These are phyloP conservation scores for Nannoperca australis DNA, from an alignment of 2,797 vertebrate genomes.

Conservation along the genomic window DNA sequence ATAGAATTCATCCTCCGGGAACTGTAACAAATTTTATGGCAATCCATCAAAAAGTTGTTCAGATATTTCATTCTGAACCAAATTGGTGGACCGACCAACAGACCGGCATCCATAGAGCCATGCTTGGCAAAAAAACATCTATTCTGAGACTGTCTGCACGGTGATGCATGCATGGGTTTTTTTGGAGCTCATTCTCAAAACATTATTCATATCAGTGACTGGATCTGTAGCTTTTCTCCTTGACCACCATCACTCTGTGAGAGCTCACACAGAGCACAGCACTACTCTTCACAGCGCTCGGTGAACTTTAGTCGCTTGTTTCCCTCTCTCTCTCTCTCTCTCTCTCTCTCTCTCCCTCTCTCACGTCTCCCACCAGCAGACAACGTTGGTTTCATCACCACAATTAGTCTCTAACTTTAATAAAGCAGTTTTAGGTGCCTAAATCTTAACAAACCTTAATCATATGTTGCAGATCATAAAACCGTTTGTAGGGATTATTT, in stretches of 20 bases:
- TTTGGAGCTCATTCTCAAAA: no score
- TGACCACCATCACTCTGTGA: constrained; percentile 43
- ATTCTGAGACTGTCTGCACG: no score
- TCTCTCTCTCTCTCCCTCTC: no score
- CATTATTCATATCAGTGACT: constrained; percentile 21
- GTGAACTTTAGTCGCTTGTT: constrained; percentile 38
- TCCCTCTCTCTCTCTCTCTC: not conserved
- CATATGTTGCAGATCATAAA: not conserved
- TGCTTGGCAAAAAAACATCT: no score
- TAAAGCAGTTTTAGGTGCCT: not conserved
- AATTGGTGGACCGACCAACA: no score
- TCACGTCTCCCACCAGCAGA: not conserved
- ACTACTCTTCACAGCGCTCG: constrained; percentile 25
- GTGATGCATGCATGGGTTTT: no score
- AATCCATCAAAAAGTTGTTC: no score
- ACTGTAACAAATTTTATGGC: not conserved
- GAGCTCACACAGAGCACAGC: constrained; percentile 59
- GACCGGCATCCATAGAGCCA: no score
- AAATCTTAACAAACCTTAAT: not conserved
- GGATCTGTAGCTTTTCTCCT: constrained; percentile 53
- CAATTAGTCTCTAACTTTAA: not conserved
- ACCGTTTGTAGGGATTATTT: not conserved
- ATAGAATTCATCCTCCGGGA: no score
- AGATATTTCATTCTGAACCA: no score
- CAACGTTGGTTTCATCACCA: not conserved